phyloP scores from a whole-genome alignment of 1,140 invertebrate species.

The Watersipora subatra region DNA sequence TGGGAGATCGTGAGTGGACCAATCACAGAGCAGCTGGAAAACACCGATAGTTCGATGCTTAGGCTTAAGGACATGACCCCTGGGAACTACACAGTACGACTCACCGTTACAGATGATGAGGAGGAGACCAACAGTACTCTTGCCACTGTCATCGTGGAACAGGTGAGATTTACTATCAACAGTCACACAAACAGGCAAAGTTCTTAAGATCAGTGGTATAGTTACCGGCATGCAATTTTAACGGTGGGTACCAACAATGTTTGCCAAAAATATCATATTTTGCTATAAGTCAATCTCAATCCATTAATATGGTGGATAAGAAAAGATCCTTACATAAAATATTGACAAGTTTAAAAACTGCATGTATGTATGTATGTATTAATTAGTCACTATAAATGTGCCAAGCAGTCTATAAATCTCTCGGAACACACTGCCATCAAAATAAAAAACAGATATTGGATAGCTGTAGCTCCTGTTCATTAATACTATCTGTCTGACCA shows the following conservation, averaged over 20 bases:
- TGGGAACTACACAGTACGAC: slow-evolving; percentile 77
- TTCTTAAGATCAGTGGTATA: background rate
- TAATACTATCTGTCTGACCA: slow-evolving; percentile 59
- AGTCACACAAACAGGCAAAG: background rate
- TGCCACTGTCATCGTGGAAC: slow-evolving; percentile 76
- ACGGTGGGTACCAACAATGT: too few species aligned
- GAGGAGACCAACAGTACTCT: slow-evolving; percentile 68
- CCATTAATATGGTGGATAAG: too few species aligned
- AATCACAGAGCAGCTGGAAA: slow-evolving; percentile 51
- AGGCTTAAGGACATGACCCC: slow-evolving; percentile 65
- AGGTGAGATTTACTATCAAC: slow-evolving; percentile 24
- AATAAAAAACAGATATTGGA: too few species aligned
- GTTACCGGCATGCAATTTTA: too few species aligned
- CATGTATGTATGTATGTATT: too few species aligned
- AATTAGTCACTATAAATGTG: too few species aligned
- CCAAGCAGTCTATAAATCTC: too few species aligned
- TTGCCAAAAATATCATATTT: too few species aligned
- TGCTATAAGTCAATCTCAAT: too few species aligned
- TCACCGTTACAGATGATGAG: slow-evolving; percentile 83
- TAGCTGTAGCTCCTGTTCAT: slow-evolving; percentile 48
- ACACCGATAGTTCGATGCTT: slow-evolving; percentile 65
- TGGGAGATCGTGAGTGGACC: slow-evolving; percentile 82
- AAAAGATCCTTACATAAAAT: too few species aligned
- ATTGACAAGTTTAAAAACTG: too few species aligned
- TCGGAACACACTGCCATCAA: too few species aligned